Base-by-base conservation (phyloP, 1,140 invertebrate genomes). In the Coenobita brevimanus region DNA sequence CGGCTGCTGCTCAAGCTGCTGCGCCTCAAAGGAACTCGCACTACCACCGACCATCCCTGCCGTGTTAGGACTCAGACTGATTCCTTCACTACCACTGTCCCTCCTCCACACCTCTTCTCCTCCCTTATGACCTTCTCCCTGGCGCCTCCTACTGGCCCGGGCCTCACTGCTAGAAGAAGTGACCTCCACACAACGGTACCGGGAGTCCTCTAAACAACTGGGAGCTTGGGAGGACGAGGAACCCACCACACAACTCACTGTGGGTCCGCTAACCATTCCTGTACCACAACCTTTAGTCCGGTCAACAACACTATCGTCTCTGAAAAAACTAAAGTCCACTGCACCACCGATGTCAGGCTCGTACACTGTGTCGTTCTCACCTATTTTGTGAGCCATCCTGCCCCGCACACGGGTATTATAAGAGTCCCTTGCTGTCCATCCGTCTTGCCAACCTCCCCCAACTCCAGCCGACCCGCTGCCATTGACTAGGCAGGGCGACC, bases 371-470 rank as follows among this genome's bases (percentile, higher is more conserved):
- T 82, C 86, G 79, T 88, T 82, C 79, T 46, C 67, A 30, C 79
- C 86, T 62, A 88, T 64, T 87, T 80, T 87, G 84, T 87, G 84
- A 87, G 84, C 84, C 84, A 87, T 87, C 43, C 84, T 87, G 84
- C 84, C 84, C 76, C 84, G 76, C 38, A 87, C 75, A 82, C 79
- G 79, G 79, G 79, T 88, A 82, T 88, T 82, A 82, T 88, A 88
- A 64, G 86, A 76, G 79, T 75, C 79, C 79, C 38, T 33, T 41
- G 54, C 50, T 64, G 50, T 50, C 86, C 80, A 76, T 82, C 71
- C 50, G 79, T 75, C 79, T 76, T 76, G 86, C 79, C 64, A 73
- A 24, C 85, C 67, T 50, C 33, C 54, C 71, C 64, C 36, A 2
- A n/a, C 78, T 17, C 33, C 33, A 30, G 54, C 75, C 75, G 83